These are phyloP conservation scores for Heliconius hermathena DNA, from an alignment of 1,140 invertebrate genomes.

Conservation along the genomic window DNA sequence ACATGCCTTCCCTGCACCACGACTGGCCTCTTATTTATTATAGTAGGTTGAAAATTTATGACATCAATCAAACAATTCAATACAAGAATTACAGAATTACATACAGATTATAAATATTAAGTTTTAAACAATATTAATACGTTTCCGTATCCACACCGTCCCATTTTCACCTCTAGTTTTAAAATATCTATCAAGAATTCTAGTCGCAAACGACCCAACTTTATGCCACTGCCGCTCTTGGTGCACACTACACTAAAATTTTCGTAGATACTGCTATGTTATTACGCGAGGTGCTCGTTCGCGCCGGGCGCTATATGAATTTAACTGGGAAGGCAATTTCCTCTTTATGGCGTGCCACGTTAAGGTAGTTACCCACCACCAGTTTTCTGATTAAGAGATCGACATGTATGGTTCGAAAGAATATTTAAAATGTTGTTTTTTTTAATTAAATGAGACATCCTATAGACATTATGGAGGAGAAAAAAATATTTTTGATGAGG, in stretches of 20 bases:
- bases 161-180: conserved; percentile 28
- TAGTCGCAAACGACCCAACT: conserved; percentile 46
- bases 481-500: background rate
- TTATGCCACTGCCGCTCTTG: conserved; percentile 55
- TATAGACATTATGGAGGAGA: too few relatives aligned
- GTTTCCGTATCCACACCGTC: conserved; percentile 18
- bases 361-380: conserved; percentile 48
- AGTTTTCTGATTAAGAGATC: conserved; percentile 40
- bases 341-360: conserved; percentile 70
- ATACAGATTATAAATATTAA: too few relatives aligned
- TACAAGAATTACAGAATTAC: too few relatives aligned
- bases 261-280: conserved; percentile 65
- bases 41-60: too few relatives aligned
- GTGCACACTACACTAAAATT: conserved; percentile 60
- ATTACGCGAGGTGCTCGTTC: conserved; percentile 57
- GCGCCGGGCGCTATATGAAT: conserved; percentile 56
- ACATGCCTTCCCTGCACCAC: too few relatives aligned
- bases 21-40: too few relatives aligned
- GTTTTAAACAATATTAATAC: background rate
- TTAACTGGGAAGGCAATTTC: conserved; percentile 77
- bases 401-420: background rate
- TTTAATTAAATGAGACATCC: too few relatives aligned
- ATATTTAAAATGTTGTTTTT: background rate
- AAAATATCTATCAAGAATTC: conserved; percentile 42
- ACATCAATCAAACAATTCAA: too few relatives aligned